A percentile compares a stretch with the other conserved stretches of the same genome.
These are phyloP conservation scores for Nasonia longicornis DNA, from an alignment of 1,140 invertebrate genomes.

Conservation along the genomic window DNA sequence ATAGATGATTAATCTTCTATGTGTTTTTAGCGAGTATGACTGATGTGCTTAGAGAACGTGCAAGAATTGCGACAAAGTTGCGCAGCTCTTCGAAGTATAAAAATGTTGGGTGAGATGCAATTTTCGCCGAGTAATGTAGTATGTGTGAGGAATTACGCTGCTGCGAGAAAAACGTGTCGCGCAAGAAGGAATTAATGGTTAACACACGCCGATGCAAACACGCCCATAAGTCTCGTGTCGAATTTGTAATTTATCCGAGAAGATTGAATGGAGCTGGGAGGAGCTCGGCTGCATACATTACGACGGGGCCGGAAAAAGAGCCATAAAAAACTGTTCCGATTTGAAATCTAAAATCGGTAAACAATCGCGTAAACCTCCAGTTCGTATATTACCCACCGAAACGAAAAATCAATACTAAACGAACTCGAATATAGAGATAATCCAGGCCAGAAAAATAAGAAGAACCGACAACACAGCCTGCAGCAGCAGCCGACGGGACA, in stretches of 20 bases:
- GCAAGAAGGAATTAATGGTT: background rate
- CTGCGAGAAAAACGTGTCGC: background rate
- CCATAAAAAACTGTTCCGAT: background rate
- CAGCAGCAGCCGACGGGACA: background rate
- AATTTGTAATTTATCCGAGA: background rate
- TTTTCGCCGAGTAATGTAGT: background rate
- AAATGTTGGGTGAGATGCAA: background rate
- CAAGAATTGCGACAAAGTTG: background rate
- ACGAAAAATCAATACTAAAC: background rate
- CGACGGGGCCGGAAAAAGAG: background rate
- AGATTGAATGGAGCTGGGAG: background rate
- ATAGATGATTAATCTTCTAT: conserved; percentile 1
- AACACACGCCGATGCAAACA: background rate
- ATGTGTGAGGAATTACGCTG: background rate
- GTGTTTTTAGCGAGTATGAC: background rate
- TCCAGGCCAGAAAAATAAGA: background rate
- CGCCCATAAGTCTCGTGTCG: background rate
- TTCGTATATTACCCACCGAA: background rate
- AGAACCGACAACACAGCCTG: background rate
- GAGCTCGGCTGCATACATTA: background rate
- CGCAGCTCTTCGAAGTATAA: background rate
- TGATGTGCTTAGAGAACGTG: background rate
- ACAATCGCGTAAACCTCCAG: too few relatives aligned
- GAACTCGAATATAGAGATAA: background rate
- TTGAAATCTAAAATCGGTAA: background rate